Percentiles rank a stretch among this genome's conserved stretches.
Conservation (phyloP, 1,140 invertebrate species). For the Magallana angulata region DNA sequence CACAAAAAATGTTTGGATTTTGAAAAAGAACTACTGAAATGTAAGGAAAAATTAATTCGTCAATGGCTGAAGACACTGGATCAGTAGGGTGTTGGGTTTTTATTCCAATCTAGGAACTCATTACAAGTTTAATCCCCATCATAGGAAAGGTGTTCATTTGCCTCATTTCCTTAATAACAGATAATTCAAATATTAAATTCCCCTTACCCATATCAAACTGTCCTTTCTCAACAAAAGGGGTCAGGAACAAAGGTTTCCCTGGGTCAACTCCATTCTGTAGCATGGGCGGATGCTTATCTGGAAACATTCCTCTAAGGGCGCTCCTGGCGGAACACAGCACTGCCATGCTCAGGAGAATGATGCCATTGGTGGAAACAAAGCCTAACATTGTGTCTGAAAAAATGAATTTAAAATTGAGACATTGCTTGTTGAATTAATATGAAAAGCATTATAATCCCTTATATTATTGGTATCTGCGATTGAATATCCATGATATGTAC, state of each 20-base stretch:
- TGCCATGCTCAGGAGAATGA: not conserved
- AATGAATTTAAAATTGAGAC: not conserved
- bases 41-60: too few species aligned
- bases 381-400: not conserved
- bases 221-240: constrained; percentile 84
- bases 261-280: constrained; percentile 80
- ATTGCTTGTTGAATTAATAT: not conserved
- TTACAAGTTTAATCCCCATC: too few species aligned
- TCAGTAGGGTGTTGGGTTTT: too few species aligned
- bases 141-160: too few species aligned
- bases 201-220: constrained; percentile 80
- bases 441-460: not conserved
- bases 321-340: not conserved
- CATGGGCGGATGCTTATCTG: constrained; percentile 67
- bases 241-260: constrained; percentile 85
- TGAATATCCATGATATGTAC: not conserved
- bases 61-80: too few species aligned
- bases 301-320: constrained; percentile 65
- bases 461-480: not conserved
- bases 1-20: too few species aligned
- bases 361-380: too few species aligned
- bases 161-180: too few species aligned
- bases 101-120: too few species aligned
- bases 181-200: too few species aligned
- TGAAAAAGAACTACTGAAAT: too few species aligned